Evolutionary conservation across 2,113 vertebrate genomes (phyloP), one percentile per base, ranked within the genome.

Genomic region (Henicopernis longicauda): DNA sequence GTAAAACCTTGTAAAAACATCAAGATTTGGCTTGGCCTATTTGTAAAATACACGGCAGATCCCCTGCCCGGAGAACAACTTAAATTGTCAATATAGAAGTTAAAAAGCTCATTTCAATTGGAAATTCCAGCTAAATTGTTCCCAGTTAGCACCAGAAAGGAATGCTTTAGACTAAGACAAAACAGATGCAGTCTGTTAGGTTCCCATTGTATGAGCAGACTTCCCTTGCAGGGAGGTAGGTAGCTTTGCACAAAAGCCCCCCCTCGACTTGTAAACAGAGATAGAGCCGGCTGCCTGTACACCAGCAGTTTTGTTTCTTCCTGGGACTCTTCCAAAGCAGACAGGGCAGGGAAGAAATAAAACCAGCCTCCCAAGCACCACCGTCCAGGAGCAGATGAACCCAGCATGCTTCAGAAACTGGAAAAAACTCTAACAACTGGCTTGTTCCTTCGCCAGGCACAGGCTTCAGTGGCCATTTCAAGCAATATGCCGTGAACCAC

Each of bases 101-200:
- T 18, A 73, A 93, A 93, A 96, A 95, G 95, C 94, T 78, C 55
- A 44, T 97, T 96, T 96, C 91, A 93, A 91, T 97, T 96, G 97
- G 93, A 96, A 97, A 97, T 97, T 96, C 97, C 96, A 95, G 93
- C 89, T 90, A 94, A 97, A 96, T 97, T 97, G 94, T 97, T 97
- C 96, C 95, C 94, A 96, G 96, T 95, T 97, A 97, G 93, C 95
- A 96, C 96, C 93, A 97, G 95, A 96, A 97, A 96, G 96, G 97
- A 97, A 97, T 95, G 96, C 89, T 97, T 97, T 90, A 90, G 81
- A 83, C 95, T 96, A 97, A 97, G 96, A 92, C 97, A 97, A 97
- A 97, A 93, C 97, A 97, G 96, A 96, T 96, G 97, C 96, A 96
- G 93, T 22, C 78, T 88, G 66, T 88, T 95, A 93, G 94, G 96